Base-by-base conservation (phyloP, 2,113 vertebrate genomes). In the Dasypus novemcinctus region DNA sequence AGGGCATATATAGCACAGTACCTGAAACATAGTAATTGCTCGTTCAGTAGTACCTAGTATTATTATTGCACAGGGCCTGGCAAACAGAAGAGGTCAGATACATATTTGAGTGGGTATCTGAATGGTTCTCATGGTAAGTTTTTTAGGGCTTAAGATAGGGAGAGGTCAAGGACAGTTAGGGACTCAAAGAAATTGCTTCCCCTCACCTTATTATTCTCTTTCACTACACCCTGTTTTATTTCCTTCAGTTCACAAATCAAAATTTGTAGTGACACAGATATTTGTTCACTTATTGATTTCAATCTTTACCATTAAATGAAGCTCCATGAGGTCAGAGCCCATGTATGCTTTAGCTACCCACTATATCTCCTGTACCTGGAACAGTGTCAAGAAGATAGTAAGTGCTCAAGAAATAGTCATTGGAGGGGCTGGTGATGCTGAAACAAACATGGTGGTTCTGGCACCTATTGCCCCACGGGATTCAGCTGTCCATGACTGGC, bases 381-480 rank as follows among this genome's bases (percentile, higher is more conserved):
- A 72, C 18, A 59, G 29, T 41, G 14, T 27, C 59, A 54, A 7
- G n/a, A 93, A 93, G 49, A 33, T 12, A 61, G 43, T 43, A 87
- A 21, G 36, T 76, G 41, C 69, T 86, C 69, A 90, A 78, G 38
- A 71, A 86, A 20, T 38, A 86, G n/a, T 38, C 17, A 38, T 15
- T 38, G 54, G 86, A 97, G 88, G 91, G n/a, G 97, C 95, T 98
- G 98, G 97, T 97, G 98, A 98, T 97, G 98, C 92, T 97, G 98
- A 97, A 97, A 46, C 94, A 72, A 98, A 98, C 21, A 98, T 99
- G 98, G 98, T 98, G 43, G 96, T 76, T 43, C 80, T 87, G 90
- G 95, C 6, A 57, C 25, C 31, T 0, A 17, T 86, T 25, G 87
- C 63, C 18, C 10, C 9, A 43, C 52, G 29, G 93, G 72, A 43